Conservation (phyloP, 2,797 vertebrate genomes). For the Premnoplex brunnescens region DNA sequence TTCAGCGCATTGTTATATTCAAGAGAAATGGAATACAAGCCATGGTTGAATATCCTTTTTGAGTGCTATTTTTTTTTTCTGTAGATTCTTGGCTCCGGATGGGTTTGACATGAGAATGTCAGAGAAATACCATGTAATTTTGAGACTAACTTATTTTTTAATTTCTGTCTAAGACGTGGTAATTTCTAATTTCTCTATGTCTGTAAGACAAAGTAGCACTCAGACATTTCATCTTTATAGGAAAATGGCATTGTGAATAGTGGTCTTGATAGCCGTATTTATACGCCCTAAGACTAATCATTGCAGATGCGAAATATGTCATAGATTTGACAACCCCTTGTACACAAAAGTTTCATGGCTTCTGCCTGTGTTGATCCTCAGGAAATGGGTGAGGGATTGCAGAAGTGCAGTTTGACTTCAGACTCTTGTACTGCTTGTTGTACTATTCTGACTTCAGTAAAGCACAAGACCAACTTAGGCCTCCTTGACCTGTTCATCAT, state of each 20-base stretch:
- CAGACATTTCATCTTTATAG: background rate
- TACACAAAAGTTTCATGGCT: background rate
- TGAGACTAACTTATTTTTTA: background rate
- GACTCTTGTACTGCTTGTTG: background rate
- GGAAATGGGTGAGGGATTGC: background rate
- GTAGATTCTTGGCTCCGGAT: background rate
- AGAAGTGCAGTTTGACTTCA: background rate
- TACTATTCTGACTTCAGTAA: background rate
- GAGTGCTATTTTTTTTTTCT: background rate
- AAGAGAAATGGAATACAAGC: constrained; percentile 98
- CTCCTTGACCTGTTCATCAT: background rate
- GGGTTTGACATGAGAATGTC: background rate
- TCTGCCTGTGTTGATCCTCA: background rate
- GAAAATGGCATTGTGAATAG: background rate
- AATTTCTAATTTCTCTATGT: background rate
- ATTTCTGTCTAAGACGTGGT: background rate
- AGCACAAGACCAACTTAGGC: background rate
- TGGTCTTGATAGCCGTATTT: background rate
- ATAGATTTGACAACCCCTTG: background rate
- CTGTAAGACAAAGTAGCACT: background rate
- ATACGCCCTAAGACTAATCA: background rate
- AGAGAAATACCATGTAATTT: background rate
- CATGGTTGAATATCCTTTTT: constrained; percentile 98
- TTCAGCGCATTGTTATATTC: constrained; percentile 96
- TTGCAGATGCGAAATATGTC: background rate